phyloP scores from a whole-genome alignment of 2,888 invertebrate species.

The Erebia epiphron region DNA sequence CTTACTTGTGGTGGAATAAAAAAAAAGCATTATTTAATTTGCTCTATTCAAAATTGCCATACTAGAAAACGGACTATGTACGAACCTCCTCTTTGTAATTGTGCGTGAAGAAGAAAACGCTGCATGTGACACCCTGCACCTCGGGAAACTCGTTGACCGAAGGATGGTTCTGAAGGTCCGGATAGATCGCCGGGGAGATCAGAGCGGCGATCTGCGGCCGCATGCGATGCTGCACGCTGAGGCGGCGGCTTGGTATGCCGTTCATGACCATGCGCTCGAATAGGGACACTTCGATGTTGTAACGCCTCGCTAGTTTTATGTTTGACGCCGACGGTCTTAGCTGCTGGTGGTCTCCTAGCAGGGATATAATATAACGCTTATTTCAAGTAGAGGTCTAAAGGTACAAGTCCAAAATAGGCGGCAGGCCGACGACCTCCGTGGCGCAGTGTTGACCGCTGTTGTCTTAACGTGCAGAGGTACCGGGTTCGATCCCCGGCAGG shows the following conservation, averaged over 20 bases:
- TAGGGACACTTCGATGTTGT: constrained; percentile 88
- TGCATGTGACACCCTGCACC: constrained; percentile 83
- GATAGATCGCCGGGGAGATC: constrained; percentile 87
- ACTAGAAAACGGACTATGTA: neutral
- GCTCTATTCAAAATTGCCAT: too few species aligned
- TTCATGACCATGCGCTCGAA: constrained; percentile 91
- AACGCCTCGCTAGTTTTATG: constrained; percentile 85
- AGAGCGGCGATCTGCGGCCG: constrained; percentile 82
- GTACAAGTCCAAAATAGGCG: too few species aligned
- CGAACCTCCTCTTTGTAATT: constrained; percentile 79
- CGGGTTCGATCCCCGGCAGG: too few species aligned
- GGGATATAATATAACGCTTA: neutral
- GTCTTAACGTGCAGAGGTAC: too few species aligned
- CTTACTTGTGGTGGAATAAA: too few species aligned
- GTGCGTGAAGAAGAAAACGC: constrained; percentile 88
- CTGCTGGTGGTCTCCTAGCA: constrained; percentile 90
- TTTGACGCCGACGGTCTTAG: constrained; percentile 88
- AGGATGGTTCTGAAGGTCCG: constrained; percentile 83
- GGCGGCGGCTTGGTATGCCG: constrained; percentile 81
- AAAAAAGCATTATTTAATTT: too few species aligned
- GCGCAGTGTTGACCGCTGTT: too few species aligned
- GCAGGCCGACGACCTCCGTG: too few species aligned
- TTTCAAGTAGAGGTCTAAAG: too few species aligned
- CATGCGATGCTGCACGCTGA: constrained; percentile 91
- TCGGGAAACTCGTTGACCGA: constrained; percentile 82